Base-by-base conservation (phyloP, 2,888 invertebrate genomes). In the Drosophila lutescens region DNA sequence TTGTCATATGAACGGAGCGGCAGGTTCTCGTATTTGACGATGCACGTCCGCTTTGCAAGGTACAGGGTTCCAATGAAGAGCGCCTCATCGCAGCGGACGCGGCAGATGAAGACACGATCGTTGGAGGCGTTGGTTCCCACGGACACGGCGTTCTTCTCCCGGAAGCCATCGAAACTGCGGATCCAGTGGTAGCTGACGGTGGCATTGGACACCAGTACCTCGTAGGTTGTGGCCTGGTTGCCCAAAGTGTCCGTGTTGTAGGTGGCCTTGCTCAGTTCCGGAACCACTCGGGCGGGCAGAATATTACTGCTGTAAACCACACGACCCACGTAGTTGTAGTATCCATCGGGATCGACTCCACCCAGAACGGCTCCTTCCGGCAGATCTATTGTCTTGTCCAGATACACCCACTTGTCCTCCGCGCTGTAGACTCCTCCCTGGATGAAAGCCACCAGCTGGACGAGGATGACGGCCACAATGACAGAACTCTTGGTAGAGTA, bases 311-410 rank as follows among this genome's bases (percentile, higher is more conserved):
- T 15, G 44, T 70, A 76, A 6, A 2, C 1, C n/a, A 41, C 44
- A 13, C 85, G 85, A 6, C 79, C 80, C 20, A 81, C 86, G 32
- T 46, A 81, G 60, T 30, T 82, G 15, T 77, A 51, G 44, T 82
- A 82, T 13, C 85, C 85, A 0, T 55, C 17, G 0, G 77, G 12
- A 55, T 81, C 80, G 12, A 61, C 13, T 13, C 81, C 81, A 4
- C 83, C 86, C 0, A 71, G 7, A 2, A 81, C 78, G 0, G 62
- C 74, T 8, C 60, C 59, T 0, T 78, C 62, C 0, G 83, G 81
- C 6, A 81, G 57, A 0, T 54, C 17, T 38, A 20, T 20, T 0
- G 67, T 1, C 38, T 70, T 67, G 12, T 69, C 61, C 13, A 34
- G 5, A 0, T 10, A 0, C 0, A 76, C 41, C 81, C 81, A 81